phyloP scores from a whole-genome alignment of 2,797 vertebrate species.

The Odontamblyopus rebecca region DNA sequence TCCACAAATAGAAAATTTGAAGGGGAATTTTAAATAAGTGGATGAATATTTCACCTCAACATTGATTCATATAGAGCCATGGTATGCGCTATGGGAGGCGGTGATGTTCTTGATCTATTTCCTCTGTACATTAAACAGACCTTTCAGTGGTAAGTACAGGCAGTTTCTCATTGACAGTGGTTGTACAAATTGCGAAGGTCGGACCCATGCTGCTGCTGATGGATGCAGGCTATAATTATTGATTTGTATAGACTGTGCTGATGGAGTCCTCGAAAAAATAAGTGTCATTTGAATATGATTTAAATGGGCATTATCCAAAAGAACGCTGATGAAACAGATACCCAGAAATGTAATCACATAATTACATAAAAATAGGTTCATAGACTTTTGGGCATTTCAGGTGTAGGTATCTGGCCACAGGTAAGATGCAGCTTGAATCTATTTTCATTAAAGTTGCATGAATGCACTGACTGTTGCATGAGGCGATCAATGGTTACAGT shows the following conservation, averaged over 20 bases:
- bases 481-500: conserved; percentile 40
- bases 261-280: conserved; percentile 27
- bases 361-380: too few species aligned
- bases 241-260: conserved; percentile 28
- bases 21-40: conserved; percentile 80
- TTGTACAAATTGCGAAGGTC: conserved; percentile 12
- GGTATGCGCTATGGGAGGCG: conserved; percentile 51
- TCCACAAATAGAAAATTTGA: conserved; percentile 76
- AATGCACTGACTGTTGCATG: conserved; percentile 46
- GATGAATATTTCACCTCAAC: conserved; percentile 80
- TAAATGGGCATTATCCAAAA: conserved; percentile 10
- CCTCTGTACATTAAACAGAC: conserved; percentile 39
- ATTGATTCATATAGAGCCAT: conserved; percentile 70
- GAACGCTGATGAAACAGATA: conserved; percentile 10
- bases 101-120: conserved; percentile 47
- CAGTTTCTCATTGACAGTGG: conserved; percentile 38
- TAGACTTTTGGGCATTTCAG: too few species aligned
- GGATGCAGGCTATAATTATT: conserved; percentile 40
- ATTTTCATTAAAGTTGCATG: conserved; percentile 72
- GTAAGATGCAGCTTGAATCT: conserved; percentile 61
- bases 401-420: conserved; percentile 1
- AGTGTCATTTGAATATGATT: conserved; percentile 24
- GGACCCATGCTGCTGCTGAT: conserved; percentile 18
- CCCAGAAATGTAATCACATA: neutral
- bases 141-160: neutral